A percentile compares a stretch with the other conserved stretches of the same genome.
Evolutionary conservation across 1,140 invertebrate species (phyloP).

Genomic region (Drosophila santomea): DNA sequence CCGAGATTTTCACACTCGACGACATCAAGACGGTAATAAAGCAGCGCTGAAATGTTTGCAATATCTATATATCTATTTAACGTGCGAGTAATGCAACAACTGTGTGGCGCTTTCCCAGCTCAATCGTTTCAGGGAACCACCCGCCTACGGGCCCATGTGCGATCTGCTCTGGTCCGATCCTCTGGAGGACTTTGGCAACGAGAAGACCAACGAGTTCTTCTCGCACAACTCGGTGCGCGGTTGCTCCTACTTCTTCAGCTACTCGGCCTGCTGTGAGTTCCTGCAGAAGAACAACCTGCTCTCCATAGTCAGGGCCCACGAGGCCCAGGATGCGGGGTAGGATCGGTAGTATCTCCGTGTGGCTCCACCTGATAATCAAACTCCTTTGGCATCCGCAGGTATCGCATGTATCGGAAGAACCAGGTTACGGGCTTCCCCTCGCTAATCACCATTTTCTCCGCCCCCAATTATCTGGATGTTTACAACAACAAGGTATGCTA

Average conservation of each 20-base stretch:
- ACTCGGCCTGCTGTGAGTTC: conserved; percentile 91
- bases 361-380: neutral
- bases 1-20: conserved; percentile 99
- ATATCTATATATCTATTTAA: neutral
- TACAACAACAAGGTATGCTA: conserved; percentile 98
- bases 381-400: conserved; percentile 85
- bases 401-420: conserved; percentile 99
- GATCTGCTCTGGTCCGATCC: conserved; percentile 99
- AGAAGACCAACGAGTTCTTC: conserved; percentile 99
- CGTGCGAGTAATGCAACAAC: conserved; percentile 9
- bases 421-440: conserved; percentile 99
- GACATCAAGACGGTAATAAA: conserved; percentile 94
- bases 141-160: conserved; percentile 99
- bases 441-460: conserved; percentile 99
- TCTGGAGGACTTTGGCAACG: conserved; percentile 99
- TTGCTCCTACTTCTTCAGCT: conserved; percentile 99
- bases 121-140: conserved; percentile 99
- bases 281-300: conserved; percentile 99
- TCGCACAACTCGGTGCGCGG: conserved; percentile 99
- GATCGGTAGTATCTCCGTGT: neutral
- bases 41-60: conserved; percentile 72
- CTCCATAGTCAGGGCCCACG: conserved; percentile 99
- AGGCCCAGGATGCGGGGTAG: conserved; percentile 99
- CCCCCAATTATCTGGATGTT: conserved; percentile 99
- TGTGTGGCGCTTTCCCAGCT: conserved; percentile 87